Conservation (phyloP, 2,113 vertebrate species). For the Gorsachius goisagi region DNA sequence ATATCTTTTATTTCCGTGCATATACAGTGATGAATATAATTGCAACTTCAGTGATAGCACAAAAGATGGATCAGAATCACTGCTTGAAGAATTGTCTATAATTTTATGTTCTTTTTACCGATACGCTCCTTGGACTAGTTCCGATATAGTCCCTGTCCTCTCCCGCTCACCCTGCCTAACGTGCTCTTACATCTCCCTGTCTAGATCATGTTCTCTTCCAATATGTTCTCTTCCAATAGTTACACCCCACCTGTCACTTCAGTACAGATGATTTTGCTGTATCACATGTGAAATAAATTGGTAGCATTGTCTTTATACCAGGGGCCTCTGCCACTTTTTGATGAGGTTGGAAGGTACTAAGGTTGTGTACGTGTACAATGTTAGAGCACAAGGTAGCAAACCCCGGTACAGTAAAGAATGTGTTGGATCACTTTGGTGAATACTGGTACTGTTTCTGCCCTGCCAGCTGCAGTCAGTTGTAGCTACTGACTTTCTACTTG, state of each 20-base stretch:
- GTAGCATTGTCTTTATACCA: background rate
- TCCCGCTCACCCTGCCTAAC: background rate
- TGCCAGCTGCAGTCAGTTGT: slow-evolving; percentile 27
- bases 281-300: background rate
- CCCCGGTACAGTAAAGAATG: background rate
- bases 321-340: background rate
- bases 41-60: background rate
- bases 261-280: background rate
- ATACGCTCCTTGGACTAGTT: background rate
- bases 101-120: background rate
- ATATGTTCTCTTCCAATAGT: background rate
- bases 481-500: slow-evolving; percentile 38
- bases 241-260: background rate
- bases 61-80: background rate
- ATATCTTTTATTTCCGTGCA: background rate
- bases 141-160: background rate
- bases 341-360: background rate
- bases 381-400: background rate
- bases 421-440: background rate
- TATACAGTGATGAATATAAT: background rate
- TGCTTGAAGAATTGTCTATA: background rate
- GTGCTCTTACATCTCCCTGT: background rate
- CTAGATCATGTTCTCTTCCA: background rate
- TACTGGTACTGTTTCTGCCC: background rate
- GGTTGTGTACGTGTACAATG: background rate